Conservation (phyloP, 2,888 invertebrate species). For the Lasioglossum oenotherae region DNA sequence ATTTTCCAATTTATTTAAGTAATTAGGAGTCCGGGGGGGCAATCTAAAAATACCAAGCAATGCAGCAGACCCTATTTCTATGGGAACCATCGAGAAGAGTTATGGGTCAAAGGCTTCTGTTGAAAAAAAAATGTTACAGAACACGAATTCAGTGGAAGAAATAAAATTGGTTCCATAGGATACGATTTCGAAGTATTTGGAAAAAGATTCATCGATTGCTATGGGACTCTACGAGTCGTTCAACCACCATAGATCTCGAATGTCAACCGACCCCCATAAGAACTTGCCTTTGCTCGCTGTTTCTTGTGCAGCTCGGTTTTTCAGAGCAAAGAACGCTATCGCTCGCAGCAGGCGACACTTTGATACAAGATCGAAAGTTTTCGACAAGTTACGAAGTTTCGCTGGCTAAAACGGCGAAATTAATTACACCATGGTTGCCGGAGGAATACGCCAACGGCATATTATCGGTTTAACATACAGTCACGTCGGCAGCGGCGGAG, state of each 20-base stretch:
- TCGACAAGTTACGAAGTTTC: constrained; percentile 46
- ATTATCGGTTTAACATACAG: constrained; percentile 65
- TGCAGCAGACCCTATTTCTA: background rate
- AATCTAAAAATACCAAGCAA: too few relatives aligned
- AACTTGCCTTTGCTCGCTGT: background rate
- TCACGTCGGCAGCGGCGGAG: constrained; percentile 18
- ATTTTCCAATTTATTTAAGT: too few relatives aligned
- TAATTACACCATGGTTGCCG: constrained; percentile 50
- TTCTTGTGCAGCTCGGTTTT: constrained; percentile 33
- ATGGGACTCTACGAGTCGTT: background rate
- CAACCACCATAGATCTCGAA: background rate
- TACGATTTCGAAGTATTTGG: background rate
- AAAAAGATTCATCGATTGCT: background rate
- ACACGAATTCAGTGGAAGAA: too few relatives aligned
- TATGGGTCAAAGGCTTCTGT: background rate
- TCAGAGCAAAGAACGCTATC: constrained; percentile 26
- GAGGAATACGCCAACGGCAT: constrained; percentile 52
- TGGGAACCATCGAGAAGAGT: background rate
- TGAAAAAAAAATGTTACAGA: background rate
- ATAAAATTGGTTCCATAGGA: too few relatives aligned
- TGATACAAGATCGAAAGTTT: constrained; percentile 50
- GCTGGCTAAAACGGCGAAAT: constrained; percentile 54
- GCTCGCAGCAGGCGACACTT: constrained; percentile 38
- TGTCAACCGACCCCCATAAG: background rate
- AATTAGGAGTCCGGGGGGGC: too few relatives aligned